Percentiles rank a stretch among this genome's conserved stretches.
phyloP scores from a whole-genome alignment of 2,113 vertebrate species.

The Paramisgurnus dabryanus region DNA sequence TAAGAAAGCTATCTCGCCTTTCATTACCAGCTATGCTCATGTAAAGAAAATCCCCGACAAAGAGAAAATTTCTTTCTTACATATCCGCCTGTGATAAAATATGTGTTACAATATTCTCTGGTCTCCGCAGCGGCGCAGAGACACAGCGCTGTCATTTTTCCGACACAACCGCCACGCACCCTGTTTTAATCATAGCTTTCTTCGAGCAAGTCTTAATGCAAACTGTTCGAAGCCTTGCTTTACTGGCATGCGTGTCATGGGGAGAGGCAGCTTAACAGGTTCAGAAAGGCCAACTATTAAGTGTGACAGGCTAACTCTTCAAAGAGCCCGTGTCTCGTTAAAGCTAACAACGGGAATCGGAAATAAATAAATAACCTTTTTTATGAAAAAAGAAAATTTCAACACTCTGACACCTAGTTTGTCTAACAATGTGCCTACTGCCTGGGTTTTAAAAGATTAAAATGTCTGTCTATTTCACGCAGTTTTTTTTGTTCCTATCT shows the following conservation, averaged over 20 bases:
- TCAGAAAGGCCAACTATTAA: constrained; percentile 63
- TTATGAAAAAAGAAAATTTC: constrained; percentile 56
- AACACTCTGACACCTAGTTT: constrained; percentile 68
- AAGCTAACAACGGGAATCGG: constrained; percentile 58
- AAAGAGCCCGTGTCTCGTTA: constrained; percentile 69
- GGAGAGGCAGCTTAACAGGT: constrained; percentile 47
- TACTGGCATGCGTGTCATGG: constrained; percentile 45
- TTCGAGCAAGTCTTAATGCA: constrained; percentile 44
- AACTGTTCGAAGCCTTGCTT: constrained; percentile 36
- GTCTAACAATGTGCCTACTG: constrained; percentile 72
- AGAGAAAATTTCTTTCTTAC: constrained; percentile 39
- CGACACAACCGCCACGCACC: constrained; percentile 17
- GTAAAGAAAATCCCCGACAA: constrained; percentile 26
- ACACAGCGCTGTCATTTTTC: constrained; percentile 25
- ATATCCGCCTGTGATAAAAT: constrained; percentile 39
- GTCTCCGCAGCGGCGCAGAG: constrained; percentile 14
- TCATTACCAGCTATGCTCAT: constrained; percentile 26
- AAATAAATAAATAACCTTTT: constrained; percentile 67
- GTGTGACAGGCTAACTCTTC: constrained; percentile 65
- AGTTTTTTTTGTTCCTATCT: constrained; percentile 61
- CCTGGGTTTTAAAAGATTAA: constrained; percentile 73
- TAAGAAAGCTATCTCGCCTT: constrained; percentile 21
- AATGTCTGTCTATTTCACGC: constrained; percentile 62
- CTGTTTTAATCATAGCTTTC: constrained; percentile 48
- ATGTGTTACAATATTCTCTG: constrained; percentile 42